Conservation (phyloP, 2,888 invertebrate species). For the Tetranychus piercei region DNA sequence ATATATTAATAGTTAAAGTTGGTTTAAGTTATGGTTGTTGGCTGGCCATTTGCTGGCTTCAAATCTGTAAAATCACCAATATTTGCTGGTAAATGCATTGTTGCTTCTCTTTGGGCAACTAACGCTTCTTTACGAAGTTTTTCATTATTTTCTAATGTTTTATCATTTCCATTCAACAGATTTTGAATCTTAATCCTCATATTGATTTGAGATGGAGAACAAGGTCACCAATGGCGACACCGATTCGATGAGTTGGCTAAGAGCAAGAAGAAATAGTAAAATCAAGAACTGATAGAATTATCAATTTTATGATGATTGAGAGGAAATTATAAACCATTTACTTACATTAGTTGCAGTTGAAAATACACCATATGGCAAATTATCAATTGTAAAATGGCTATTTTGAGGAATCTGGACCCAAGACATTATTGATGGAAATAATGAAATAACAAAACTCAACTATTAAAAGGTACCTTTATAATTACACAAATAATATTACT, state of each 20-base stretch:
- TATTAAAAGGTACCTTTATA: too few relatives aligned
- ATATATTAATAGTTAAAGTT: constrained; percentile 77
- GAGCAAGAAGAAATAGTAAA: constrained; percentile 31
- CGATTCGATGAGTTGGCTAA: constrained; percentile 43
- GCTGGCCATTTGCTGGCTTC: constrained; percentile 37
- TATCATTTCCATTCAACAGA: constrained; percentile 47
- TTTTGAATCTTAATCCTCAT: constrained; percentile 55
- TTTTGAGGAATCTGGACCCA: background rate
- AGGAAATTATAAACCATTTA: constrained; percentile 28
- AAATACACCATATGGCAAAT: constrained; percentile 92
- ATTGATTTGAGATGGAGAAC: constrained; percentile 68
- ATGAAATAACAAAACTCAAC: too few relatives aligned
- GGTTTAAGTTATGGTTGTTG: constrained; percentile 52
- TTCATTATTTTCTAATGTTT: constrained; percentile 50
- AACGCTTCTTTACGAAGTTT: constrained; percentile 50
- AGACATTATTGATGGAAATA: background rate
- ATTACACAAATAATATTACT: too few relatives aligned
- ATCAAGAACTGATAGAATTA: background rate
- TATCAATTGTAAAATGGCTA: constrained; percentile 74
- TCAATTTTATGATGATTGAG: background rate
- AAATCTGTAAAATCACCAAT: constrained; percentile 93
- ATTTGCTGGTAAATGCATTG: constrained; percentile 74
- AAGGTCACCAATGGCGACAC: constrained; percentile 83
- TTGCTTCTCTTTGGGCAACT: constrained; percentile 51
- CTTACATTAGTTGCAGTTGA: constrained; percentile 70